A percentile compares a stretch with the other conserved stretches of the same genome.
phyloP scores from a whole-genome alignment of 1,140 invertebrate genomes.

The Neuroterus valhalla region DNA sequence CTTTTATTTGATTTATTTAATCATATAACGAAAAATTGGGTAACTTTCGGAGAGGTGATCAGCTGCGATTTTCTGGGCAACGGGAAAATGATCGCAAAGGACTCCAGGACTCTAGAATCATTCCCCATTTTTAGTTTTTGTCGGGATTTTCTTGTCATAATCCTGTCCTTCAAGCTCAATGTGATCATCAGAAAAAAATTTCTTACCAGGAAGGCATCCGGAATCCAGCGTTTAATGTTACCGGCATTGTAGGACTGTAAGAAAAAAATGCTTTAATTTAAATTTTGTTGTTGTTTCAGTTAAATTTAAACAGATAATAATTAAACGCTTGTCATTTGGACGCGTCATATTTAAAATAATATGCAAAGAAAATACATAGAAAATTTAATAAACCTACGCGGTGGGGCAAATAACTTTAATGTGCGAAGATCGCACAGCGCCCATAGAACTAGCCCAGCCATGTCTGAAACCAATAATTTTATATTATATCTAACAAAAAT shows the following conservation, averaged over 20 bases:
- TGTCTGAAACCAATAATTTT: constrained; percentile 79
- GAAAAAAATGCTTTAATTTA: constrained; percentile 36
- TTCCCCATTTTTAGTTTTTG: no score
- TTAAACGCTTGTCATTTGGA: no score
- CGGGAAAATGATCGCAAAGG: no score
- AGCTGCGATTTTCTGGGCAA: no score
- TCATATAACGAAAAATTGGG: no score
- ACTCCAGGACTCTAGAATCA: no score
- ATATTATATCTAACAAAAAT: constrained; percentile 30
- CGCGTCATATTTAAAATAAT: neutral
- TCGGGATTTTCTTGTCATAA: no score
- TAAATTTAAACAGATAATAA: constrained; percentile 27
- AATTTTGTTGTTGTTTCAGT: constrained; percentile 27
- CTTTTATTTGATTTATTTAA: no score
- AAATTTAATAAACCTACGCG: constrained; percentile 79
- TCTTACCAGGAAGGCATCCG: constrained; percentile 93
- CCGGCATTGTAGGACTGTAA: constrained; percentile 87
- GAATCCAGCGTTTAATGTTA: constrained; percentile 94
- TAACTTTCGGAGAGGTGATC: no score
- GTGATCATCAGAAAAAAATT: no score
- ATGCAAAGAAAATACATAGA: constrained; percentile 30
- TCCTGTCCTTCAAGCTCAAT: no score
- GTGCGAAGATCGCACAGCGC: constrained; percentile 84
- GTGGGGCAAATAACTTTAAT: constrained; percentile 97
- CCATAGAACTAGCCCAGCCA: constrained; percentile 93